Evolutionary conservation across 2,113 vertebrate genomes (phyloP), one percentile per base, ranked within the genome.

Genomic region (Istiophorus platypterus): DNA sequence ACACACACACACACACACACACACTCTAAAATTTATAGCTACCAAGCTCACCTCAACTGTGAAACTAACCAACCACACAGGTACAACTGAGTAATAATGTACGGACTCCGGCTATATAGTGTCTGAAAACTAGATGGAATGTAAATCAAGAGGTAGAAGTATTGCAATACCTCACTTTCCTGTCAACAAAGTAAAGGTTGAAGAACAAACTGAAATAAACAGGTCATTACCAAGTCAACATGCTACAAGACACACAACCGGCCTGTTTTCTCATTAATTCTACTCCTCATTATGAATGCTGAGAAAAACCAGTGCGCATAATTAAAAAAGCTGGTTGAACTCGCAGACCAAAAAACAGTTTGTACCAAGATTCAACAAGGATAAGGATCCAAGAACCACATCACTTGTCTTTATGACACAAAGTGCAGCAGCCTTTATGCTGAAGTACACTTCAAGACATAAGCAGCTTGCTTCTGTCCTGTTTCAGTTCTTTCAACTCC

Each of bases 21-120:
- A 31, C 58, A 49, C 27, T 20, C 31, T 34, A 34, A 3, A 37
- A 51, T 20, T 22, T 31, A 54, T 31, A 51, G 51, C 75, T 34
- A 72, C 24, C 29, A 45, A 62, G 66, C 66, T 61, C 61, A 68
- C 61, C 51, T 69, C 12, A 58, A 72, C 29, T 78, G 70, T 15
- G 13, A 57, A 82, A 62, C 41, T 31, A 76, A 58, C 78, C 83
- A 76, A 72, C 61, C 15, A 39, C 45, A 68, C 58, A 75, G 37
- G 71, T 5, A 37, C 42, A 74, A 61, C 37, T 49, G 74, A 66
- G 54, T 68, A 81, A 47, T 81, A 42, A 72, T 76, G 29, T 61
- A 67, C 66, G 68, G 39, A 22, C 56, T 14, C 9, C n/a, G 49
- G 69, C 78, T 66, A 72, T 47, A 34, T 20, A 18, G 13, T 31